Evolutionary conservation across 2,888 invertebrate species (phyloP).

Genomic region (Papilio gigon): DNA sequence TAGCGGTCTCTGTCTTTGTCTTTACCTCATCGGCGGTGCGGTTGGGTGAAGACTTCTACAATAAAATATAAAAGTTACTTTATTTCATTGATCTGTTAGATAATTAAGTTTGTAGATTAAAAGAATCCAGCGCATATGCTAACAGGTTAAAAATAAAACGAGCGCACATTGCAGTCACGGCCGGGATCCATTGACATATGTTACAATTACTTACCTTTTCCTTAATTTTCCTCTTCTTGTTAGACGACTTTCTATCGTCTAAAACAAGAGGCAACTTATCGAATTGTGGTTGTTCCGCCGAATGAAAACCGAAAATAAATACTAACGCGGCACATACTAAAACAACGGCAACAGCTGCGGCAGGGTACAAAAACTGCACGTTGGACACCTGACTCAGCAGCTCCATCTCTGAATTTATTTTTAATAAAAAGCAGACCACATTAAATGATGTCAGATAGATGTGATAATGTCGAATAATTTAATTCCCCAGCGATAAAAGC

Average conservation of each 20-base stretch:
- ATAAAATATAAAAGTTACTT: slow-evolving; percentile 40
- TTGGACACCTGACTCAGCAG: slow-evolving; percentile 82
- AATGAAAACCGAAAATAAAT: slow-evolving; percentile 90
- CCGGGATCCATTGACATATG: slow-evolving; percentile 52
- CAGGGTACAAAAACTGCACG: slow-evolving; percentile 81
- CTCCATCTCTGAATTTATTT: slow-evolving; percentile 79
- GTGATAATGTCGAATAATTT: slow-evolving; percentile 78
- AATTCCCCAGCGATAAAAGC: slow-evolving; percentile 79
- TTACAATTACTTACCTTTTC: slow-evolving; percentile 84
- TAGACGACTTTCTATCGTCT: slow-evolving; percentile 86
- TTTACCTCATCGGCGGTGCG: slow-evolving; percentile 83
- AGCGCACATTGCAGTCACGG: slow-evolving; percentile 62
- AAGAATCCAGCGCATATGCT: slow-evolving; percentile 62
- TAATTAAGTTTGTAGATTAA: slow-evolving; percentile 2
- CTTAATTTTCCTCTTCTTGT: slow-evolving; percentile 86
- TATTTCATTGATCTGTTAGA: background rate
- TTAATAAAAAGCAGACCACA: slow-evolving; percentile 65
- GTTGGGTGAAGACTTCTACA: slow-evolving; percentile 84
- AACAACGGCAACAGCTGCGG: slow-evolving; percentile 84
- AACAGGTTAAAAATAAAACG: slow-evolving; percentile 79
- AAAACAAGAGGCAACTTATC: slow-evolving; percentile 85
- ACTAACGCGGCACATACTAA: slow-evolving; percentile 88
- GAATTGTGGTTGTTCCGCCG: slow-evolving; percentile 90
- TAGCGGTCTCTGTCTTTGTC: slow-evolving; percentile 82
- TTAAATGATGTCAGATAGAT: slow-evolving; percentile 76